These are phyloP conservation scores for Trachurus trachurus DNA, from an alignment of 2,797 vertebrate species.

Conservation along the genomic window DNA sequence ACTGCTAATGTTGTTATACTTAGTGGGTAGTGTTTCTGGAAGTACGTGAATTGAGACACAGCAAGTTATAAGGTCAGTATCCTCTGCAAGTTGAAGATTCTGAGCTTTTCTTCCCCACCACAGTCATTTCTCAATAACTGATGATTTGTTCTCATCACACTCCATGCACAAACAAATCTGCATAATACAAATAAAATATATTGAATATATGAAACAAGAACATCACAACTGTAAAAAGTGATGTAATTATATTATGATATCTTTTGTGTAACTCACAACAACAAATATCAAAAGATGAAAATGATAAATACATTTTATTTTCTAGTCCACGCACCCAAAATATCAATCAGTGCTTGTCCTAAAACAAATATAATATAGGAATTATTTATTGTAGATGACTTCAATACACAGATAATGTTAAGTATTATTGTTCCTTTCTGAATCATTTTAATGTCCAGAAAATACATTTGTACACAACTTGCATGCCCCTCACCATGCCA, in stretches of 20 bases:
- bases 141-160: not conserved
- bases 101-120: not conserved
- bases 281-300: not conserved
- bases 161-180: constrained; percentile 10
- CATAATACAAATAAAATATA: constrained; percentile 14
- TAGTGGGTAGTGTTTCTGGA: too few species aligned
- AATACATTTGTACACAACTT: constrained; percentile 20
- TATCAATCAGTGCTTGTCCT: not conserved
- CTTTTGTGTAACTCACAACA: not conserved
- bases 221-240: constrained; percentile 2
- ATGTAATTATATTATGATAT: not conserved
- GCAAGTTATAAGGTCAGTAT: not conserved
- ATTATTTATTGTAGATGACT: not conserved
- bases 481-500: not conserved
- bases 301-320: constrained; percentile 9
- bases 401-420: constrained; percentile 10
- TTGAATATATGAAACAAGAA: not conserved
- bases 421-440: not conserved
- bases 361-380: not conserved
- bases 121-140: not conserved
- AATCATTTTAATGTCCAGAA: constrained; percentile 7
- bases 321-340: not conserved
- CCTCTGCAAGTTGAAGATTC: not conserved
- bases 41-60: not conserved
- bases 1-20: too few species aligned